Percentiles rank a stretch among this genome's conserved stretches.
These are phyloP conservation scores for Platyscelio sp. DNA, from an alignment of 2,888 invertebrate genomes.

Conservation along the genomic window DNA sequence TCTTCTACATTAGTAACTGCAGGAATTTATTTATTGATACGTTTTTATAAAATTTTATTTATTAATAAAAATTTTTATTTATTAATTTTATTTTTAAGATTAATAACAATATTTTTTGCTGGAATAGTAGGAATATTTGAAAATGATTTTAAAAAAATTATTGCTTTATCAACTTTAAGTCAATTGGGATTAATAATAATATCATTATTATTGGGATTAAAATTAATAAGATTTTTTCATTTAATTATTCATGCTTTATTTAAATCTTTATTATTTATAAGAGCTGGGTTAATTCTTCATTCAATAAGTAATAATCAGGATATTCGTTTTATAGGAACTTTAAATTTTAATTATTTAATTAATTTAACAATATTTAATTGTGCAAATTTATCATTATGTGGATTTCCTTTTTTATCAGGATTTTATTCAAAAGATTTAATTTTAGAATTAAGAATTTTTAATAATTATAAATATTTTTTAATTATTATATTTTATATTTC, in stretches of 20 bases:
- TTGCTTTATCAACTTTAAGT: slow-evolving; percentile 92
- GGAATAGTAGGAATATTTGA: slow-evolving; percentile 88
- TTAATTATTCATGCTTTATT: slow-evolving; percentile 91
- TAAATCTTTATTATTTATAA: slow-evolving; percentile 91
- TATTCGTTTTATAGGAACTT: slow-evolving; percentile 89
- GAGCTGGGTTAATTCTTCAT: slow-evolving; percentile 90
- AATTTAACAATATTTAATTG: slow-evolving; percentile 87
- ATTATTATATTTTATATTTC: slow-evolving; percentile 71
- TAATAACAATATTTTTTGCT: slow-evolving; percentile 88
- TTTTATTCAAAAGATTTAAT: slow-evolving; percentile 86
- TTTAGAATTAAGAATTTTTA: slow-evolving; percentile 81
- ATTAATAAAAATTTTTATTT: background rate
- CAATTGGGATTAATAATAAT: slow-evolving; percentile 92
- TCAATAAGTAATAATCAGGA: slow-evolving; percentile 88
- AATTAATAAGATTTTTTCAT: slow-evolving; percentile 90
- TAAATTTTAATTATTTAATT: slow-evolving; percentile 82
- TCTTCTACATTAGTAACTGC: slow-evolving; percentile 93
- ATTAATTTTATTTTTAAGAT: slow-evolving; percentile 73
- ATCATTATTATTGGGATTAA: slow-evolving; percentile 87
- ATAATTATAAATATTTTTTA: slow-evolving; percentile 69
- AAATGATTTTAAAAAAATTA: slow-evolving; percentile 91
- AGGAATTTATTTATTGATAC: slow-evolving; percentile 91
- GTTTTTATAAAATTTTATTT: no score
- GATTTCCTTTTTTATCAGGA: slow-evolving; percentile 88
- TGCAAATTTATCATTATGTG: slow-evolving; percentile 88